A percentile compares a stretch with the other conserved stretches of the same genome.
Evolutionary conservation across 2,113 vertebrate species (phyloP).

Genomic region (Gracilinanus agilis): DNA sequence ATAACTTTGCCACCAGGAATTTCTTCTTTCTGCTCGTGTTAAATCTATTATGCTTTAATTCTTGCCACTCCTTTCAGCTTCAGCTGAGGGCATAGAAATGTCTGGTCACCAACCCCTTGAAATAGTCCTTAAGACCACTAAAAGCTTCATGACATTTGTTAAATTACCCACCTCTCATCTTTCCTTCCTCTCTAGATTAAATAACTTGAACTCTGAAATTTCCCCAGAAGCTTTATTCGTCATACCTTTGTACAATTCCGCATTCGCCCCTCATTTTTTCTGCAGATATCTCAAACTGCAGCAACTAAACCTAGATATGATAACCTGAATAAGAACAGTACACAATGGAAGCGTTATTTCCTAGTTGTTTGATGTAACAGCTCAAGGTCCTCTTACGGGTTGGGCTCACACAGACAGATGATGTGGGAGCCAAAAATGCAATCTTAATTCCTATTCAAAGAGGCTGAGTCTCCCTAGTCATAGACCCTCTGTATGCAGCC

Average conservation of each 20-base stretch:
- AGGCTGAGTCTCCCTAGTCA: neutral
- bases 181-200: neutral
- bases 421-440: neutral
- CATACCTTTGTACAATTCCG: neutral
- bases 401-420: neutral
- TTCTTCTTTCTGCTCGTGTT: conserved; percentile 68
- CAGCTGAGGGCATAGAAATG: conserved; percentile 52
- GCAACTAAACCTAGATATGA: neutral
- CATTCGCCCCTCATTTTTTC: neutral
- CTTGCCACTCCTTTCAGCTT: conserved; percentile 55
- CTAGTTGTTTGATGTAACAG: neutral
- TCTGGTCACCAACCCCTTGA: conserved; percentile 41
- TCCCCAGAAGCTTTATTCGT: neutral
- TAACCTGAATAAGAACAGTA: neutral
- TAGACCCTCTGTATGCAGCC: neutral
- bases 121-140: conserved; percentile 20
- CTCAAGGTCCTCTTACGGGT: neutral
- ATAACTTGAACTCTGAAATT: neutral
- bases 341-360: neutral
- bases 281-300: neutral
- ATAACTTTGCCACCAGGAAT: conserved; percentile 62
- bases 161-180: neutral
- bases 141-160: conserved; percentile 13
- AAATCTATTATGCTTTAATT: conserved; percentile 69
- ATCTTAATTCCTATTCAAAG: neutral